Conservation (phyloP, 2,113 vertebrate genomes). For the Equus quagga region DNA sequence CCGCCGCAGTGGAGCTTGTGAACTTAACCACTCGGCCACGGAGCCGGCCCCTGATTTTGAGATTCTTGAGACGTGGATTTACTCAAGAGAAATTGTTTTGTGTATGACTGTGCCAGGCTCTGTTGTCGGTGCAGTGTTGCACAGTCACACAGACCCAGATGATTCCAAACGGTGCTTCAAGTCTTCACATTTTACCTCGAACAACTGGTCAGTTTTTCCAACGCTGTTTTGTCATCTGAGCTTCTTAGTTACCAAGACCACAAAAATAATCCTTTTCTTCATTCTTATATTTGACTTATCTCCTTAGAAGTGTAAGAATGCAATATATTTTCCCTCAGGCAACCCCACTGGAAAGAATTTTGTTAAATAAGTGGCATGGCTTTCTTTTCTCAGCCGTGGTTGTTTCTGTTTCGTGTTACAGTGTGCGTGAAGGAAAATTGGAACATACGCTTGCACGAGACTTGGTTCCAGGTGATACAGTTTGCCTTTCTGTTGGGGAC, state of each 20-base stretch:
- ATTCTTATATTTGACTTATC: not conserved
- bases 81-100: not conserved
- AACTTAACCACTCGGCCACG: too few species aligned
- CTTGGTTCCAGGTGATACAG: slow-evolving; percentile 97
- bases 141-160: not conserved
- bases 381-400: not conserved
- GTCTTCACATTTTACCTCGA: not conserved
- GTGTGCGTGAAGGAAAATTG: slow-evolving; percentile 94
- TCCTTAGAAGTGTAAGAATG: not conserved
- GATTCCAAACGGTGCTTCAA: not conserved
- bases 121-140: not conserved
- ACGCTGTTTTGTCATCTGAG: not conserved
- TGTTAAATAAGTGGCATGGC: not conserved
- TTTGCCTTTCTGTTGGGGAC: slow-evolving; percentile 96
- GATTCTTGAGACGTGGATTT: not conserved
- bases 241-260: not conserved
- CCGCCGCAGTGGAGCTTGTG: too few species aligned
- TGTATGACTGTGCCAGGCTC: not conserved
- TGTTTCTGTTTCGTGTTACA: slow-evolving; percentile 75
- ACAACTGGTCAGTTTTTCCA: not conserved
- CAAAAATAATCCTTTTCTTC: not conserved
- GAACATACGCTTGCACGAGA: slow-evolving; percentile 96
- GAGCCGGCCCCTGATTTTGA: not conserved
- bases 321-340: not conserved
- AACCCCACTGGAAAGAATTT: not conserved